Percentiles rank a stretch among this genome's conserved stretches.
Evolutionary conservation across 2,888 invertebrate species (phyloP).

Genomic region (Busseola fusca): DNA sequence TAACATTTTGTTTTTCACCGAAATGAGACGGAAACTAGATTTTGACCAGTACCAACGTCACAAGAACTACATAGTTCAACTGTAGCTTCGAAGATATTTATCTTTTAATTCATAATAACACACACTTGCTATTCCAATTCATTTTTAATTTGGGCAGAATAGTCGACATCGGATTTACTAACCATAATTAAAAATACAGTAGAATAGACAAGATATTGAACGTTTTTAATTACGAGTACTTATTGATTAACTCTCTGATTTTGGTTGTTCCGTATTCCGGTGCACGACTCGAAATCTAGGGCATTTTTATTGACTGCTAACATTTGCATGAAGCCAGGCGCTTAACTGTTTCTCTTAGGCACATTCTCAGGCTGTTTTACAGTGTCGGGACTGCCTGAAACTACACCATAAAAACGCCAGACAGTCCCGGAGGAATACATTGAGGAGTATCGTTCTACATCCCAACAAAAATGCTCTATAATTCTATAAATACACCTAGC

Average conservation of each 20-base stretch:
- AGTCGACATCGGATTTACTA: no score
- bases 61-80: no score
- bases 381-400: neutral
- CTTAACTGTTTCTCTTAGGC: constrained; percentile 4
- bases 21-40: neutral
- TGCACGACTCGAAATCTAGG: neutral
- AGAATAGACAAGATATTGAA: no score
- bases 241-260: neutral
- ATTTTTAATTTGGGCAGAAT: no score
- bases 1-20: neutral
- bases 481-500: neutral
- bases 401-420: neutral
- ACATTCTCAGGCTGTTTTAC: constrained; percentile 18
- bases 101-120: no score
- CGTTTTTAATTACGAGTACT: no score
- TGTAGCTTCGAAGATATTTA: no score
- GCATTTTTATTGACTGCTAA: constrained; percentile 44
- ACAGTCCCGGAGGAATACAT: no score
- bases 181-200: no score
- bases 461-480: neutral
- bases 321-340: constrained; percentile 33
- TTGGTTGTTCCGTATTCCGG: constrained; percentile 15
- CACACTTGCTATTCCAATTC: no score
- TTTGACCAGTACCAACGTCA: no score
- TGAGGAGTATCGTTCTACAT: neutral